Base-by-base conservation (phyloP, 2,797 vertebrate genomes). In the Myotis planiceps region DNA sequence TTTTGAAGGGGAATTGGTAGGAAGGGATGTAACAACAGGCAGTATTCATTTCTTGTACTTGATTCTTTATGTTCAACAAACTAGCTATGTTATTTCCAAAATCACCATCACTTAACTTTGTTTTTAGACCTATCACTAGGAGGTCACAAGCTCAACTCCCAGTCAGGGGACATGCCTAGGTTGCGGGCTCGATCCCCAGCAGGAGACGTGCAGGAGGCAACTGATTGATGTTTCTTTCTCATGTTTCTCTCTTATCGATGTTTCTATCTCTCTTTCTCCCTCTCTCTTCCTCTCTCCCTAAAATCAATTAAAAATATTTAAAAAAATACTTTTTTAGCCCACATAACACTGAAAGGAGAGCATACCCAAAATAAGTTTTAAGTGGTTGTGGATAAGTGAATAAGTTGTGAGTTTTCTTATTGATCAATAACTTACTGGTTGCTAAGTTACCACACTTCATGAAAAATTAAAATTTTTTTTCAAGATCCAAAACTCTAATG, bases 381-480 rank as follows among this genome's bases (percentile, higher is more conserved):
- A 80, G 3, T 85, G 47, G 14, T 79, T 5, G 0, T 45, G 32
- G 29, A 34, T 53, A 69, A 86, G 14, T 42, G 12, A 86, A 87
- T 80, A 42, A 82, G 47, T 49, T 60, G 9, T 66, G 29, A 66
- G 18, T 75, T 93, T 96, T 72, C 29, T 32, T 80, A 18, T 42
- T 81, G 65, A 53, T 51, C 39, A 13, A 0, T 89, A 63, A 75
- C 53, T 80, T 23, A 69, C 27, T 72, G 9, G 21, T 23, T 91
- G 37, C 34, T 76, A 85, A 55, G 7, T 34, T 89, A 21, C 53
- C 34, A 60, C 18, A 88, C 4, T 39, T 14, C 42, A 37, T 66
- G 34, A 82, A 93, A 88, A 88, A 80, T 76, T 39, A 18, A n/a
- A 92, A 74, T 5, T 75, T 19, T 85, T 60, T 75, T 45, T 88